Percentiles rank a stretch among this genome's conserved stretches.
Evolutionary conservation across 2,888 invertebrate species (phyloP).

Genomic region (Patella caerulea): DNA sequence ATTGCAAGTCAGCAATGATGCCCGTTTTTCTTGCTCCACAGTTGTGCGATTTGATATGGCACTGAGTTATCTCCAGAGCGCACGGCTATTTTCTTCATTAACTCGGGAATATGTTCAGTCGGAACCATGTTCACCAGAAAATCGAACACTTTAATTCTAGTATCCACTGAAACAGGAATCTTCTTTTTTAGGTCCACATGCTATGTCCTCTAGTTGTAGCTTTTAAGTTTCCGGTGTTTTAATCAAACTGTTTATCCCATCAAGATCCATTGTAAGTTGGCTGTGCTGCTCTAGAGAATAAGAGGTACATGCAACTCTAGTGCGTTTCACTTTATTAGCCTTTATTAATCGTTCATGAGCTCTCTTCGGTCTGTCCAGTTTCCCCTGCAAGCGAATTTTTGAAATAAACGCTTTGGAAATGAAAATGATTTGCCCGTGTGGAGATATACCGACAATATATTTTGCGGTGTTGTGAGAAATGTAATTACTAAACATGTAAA

Average conservation of each 20-base stretch:
- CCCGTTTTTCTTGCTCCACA: not conserved
- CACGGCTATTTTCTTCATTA: not conserved
- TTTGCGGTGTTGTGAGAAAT: too few species aligned
- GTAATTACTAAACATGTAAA: too few species aligned
- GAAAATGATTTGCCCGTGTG: too few species aligned
- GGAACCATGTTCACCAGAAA: not conserved
- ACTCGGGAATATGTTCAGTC: too few species aligned
- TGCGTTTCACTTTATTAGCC: not conserved
- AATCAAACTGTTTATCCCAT: not conserved
- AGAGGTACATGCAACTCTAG: not conserved
- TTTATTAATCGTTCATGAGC: not conserved
- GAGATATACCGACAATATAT: too few species aligned
- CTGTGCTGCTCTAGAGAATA: not conserved
- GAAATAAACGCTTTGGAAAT: too few species aligned
- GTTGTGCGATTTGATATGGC: not conserved
- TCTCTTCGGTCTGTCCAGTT: not conserved
- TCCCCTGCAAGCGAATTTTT: not conserved
- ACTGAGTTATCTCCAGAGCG: not conserved
- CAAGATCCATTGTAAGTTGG: not conserved
- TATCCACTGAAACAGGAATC: not conserved
- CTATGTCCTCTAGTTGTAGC: not conserved
- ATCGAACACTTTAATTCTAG: not conserved
- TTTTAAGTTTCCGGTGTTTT: not conserved
- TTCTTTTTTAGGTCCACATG: not conserved
- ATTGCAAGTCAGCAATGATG: slow-evolving; percentile 22